Evolutionary conservation across 2,888 invertebrate species (phyloP).

Genomic region (Autographa gamma): DNA sequence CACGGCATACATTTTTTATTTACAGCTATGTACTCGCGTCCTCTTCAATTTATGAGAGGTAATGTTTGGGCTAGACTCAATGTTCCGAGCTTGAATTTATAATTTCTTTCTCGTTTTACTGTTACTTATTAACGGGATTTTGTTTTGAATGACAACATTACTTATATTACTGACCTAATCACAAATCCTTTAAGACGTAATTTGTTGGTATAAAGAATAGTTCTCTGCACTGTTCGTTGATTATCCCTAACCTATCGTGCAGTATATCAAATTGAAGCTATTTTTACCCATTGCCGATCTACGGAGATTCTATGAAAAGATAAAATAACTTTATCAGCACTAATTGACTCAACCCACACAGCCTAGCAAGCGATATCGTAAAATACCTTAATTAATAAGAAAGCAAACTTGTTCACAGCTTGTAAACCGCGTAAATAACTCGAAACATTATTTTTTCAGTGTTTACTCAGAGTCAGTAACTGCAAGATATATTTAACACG

Average conservation of each 20-base stretch:
- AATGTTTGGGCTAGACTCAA: constrained; percentile 53
- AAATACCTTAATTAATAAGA: constrained; percentile 23
- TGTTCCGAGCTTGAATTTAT: constrained; percentile 28
- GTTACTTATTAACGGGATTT: constrained; percentile 24
- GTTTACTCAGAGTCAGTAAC: constrained; percentile 35
- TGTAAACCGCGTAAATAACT: constrained; percentile 36
- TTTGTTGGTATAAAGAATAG: not conserved
- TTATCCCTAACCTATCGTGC: not conserved
- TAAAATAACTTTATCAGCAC: not conserved
- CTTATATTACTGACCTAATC: not conserved
- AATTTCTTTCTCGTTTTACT: constrained; percentile 22
- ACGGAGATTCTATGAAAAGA: not conserved
- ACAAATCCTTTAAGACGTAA: not conserved
- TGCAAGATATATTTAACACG: constrained; percentile 51
- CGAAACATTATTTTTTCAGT: constrained; percentile 39
- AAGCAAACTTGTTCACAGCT: constrained; percentile 26
- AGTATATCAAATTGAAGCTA: not conserved
- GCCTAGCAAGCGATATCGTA: not conserved
- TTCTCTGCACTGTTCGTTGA: not conserved
- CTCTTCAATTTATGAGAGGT: constrained; percentile 54
- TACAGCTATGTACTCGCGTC: constrained; percentile 70
- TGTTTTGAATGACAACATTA: not conserved
- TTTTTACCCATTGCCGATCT: not conserved
- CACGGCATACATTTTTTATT: constrained; percentile 68
- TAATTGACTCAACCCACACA: not conserved